These are phyloP conservation scores for Idaea dimidiata DNA, from an alignment of 2,888 invertebrate species.

Conservation along the genomic window DNA sequence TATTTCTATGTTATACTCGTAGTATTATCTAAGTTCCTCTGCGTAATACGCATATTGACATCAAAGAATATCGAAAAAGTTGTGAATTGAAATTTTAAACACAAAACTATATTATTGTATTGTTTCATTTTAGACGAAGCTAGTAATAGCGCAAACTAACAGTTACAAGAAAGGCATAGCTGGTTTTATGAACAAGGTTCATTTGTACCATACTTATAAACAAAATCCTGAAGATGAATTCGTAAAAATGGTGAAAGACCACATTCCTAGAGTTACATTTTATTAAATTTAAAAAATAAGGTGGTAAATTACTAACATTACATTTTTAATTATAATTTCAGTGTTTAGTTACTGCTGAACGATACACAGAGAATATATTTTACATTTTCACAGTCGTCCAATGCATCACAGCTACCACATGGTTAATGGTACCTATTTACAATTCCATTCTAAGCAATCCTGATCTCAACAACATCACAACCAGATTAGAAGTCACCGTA, in stretches of 20 bases:
- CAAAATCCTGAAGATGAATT: not conserved
- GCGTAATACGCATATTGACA: not conserved
- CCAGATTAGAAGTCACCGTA: conserved; percentile 37
- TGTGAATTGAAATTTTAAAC: not conserved
- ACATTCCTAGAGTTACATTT: not conserved
- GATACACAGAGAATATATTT: not conserved
- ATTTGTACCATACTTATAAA: not conserved
- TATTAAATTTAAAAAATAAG: no score
- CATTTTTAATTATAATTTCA: not conserved
- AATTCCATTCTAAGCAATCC: conserved; percentile 28
- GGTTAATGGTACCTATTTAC: not conserved
- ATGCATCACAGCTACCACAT: not conserved
- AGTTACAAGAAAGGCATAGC: not conserved
- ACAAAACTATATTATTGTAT: not conserved
- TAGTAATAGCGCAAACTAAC: not conserved
- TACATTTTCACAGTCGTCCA: not conserved
- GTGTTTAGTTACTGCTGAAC: not conserved
- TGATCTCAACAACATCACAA: conserved; percentile 33
- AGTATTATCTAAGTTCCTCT: no score
- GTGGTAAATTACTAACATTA: no score
- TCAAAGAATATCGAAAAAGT: not conserved
- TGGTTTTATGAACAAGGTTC: not conserved
- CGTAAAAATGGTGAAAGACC: not conserved
- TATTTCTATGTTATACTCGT: no score
- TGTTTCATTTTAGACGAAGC: not conserved